phyloP scores from a whole-genome alignment of 2,113 vertebrate genomes.

The Elephantulus edwardii region DNA sequence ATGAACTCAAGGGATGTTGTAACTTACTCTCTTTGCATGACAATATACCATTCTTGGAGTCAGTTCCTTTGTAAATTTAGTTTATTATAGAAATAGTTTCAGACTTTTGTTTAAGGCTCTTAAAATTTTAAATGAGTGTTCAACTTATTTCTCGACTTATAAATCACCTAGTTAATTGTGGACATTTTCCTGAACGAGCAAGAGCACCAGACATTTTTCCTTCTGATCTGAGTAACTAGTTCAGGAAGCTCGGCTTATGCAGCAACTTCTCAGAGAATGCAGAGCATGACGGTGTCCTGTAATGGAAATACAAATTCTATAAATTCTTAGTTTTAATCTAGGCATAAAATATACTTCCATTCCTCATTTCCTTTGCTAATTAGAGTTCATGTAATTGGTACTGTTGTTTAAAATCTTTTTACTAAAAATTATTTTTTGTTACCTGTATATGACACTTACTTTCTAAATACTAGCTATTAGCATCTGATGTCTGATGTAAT shows the following conservation, averaged over 20 bases:
- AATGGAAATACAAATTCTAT: background rate
- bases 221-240: background rate
- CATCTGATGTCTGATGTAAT: background rate
- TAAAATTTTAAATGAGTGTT: background rate
- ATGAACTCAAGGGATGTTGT: background rate
- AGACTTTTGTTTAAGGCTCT: background rate
- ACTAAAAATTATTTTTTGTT: background rate
- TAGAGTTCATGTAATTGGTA: background rate
- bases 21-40: background rate
- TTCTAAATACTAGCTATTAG: too few relatives aligned
- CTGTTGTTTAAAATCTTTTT: background rate
- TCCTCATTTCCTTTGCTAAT: background rate
- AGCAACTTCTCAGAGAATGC: background rate
- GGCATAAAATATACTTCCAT: background rate
- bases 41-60: background rate
- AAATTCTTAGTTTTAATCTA: conserved; percentile 1
- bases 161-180: background rate
- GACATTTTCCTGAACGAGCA: background rate
- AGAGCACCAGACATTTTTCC: background rate
- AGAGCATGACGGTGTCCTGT: background rate
- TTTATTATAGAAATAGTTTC: background rate
- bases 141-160: background rate
- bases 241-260: background rate
- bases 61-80: background rate
- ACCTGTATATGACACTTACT: background rate